A percentile compares a stretch with the other conserved stretches of the same genome.
phyloP scores from a whole-genome alignment of 2,888 invertebrate species.

The Mesopsocus fuscifrons region DNA sequence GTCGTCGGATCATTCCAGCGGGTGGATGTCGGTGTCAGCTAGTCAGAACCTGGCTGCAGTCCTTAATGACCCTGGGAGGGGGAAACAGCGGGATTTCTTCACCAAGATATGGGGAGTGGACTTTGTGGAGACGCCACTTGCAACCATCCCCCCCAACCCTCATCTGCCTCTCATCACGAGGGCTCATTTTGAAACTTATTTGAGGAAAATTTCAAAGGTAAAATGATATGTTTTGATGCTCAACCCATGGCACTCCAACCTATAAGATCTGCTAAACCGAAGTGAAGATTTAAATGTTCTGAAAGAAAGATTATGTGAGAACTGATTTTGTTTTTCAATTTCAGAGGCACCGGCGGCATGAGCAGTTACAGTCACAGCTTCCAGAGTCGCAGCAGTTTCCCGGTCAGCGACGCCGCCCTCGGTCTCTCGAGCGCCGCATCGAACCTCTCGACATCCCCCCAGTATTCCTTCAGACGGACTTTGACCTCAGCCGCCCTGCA shows the following conservation, averaged over 20 bases:
- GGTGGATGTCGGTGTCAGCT: conserved; percentile 80
- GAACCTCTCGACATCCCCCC: conserved; percentile 52
- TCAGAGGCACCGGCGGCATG: neutral
- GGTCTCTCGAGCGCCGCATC: neutral
- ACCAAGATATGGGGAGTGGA: conserved; percentile 95
- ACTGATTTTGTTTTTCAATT: too few species aligned
- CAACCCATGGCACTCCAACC: too few species aligned
- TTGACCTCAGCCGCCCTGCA: conserved; percentile 58
- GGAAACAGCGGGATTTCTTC: conserved; percentile 75
- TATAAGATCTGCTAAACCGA: too few species aligned
- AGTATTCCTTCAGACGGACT: conserved; percentile 62
- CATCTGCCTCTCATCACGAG: conserved; percentile 66
- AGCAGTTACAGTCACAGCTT: neutral
- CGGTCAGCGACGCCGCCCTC: neutral
- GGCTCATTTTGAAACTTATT: conserved; percentile 71
- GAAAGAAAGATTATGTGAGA: too few species aligned
- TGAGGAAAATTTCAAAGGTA: conserved; percentile 47
- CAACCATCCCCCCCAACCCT: conserved; percentile 53
- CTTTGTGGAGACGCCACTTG: conserved; percentile 48
- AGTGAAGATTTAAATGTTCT: too few species aligned
- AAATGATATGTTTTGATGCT: too few species aligned
- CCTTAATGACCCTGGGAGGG: conserved; percentile 81
- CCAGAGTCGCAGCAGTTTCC: neutral
- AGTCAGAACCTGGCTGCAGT: conserved; percentile 90
- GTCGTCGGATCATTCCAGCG: conserved; percentile 14